Conservation (phyloP, 2,113 vertebrate species). For the Oncorhynchus tshawytscha region DNA sequence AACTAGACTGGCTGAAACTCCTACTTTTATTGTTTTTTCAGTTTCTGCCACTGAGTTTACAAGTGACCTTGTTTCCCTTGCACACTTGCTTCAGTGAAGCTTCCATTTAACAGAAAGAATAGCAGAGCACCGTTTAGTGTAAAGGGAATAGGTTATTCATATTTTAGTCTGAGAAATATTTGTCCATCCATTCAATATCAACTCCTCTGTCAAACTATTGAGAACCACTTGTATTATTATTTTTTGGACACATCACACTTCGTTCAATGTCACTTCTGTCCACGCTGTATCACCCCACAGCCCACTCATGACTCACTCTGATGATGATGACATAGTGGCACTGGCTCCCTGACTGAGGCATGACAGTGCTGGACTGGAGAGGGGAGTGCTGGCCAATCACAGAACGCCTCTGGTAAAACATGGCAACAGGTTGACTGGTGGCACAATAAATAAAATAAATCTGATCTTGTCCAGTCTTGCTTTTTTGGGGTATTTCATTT, state of each 20-base stretch:
- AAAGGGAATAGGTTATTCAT: constrained; percentile 49
- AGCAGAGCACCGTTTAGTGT: constrained; percentile 17
- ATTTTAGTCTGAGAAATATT: constrained; percentile 42
- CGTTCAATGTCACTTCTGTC: constrained; percentile 24
- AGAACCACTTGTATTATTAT: neutral
- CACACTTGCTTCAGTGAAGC: constrained; percentile 65
- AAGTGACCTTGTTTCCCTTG: constrained; percentile 68
- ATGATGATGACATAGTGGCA: neutral
- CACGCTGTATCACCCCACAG: constrained; percentile 27
- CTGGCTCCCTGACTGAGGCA: neutral
- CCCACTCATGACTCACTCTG: constrained; percentile 22
- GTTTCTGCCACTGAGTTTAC: constrained; percentile 35
- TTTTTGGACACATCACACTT: neutral
- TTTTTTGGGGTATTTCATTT: neutral
- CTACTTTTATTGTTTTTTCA: neutral
- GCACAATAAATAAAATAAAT: constrained; percentile 64
- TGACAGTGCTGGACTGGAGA: constrained; percentile 1
- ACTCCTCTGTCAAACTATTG: neutral
- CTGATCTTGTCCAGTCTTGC: neutral
- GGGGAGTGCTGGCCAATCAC: constrained; percentile 15
- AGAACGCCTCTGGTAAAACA: constrained; percentile 27
- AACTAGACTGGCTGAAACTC: constrained; percentile 18
- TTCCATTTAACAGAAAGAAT: constrained; percentile 30
- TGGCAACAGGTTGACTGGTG: constrained; percentile 34
- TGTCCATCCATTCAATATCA: neutral